These are phyloP conservation scores for Perizoma affinitatum DNA, from an alignment of 2,888 invertebrate species.

Conservation along the genomic window DNA sequence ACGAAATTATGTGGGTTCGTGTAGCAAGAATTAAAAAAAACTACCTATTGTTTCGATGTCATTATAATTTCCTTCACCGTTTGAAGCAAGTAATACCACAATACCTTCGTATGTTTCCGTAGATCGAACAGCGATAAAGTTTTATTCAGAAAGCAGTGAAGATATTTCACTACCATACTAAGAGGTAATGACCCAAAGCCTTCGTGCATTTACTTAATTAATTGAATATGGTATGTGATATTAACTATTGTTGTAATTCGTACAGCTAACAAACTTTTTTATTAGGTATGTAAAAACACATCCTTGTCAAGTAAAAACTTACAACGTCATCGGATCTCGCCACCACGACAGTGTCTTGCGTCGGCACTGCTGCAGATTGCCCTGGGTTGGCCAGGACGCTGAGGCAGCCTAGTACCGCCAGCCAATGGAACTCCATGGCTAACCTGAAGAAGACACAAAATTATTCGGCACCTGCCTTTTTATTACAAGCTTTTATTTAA, in stretches of 20 bases:
- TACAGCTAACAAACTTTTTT: too few relatives aligned
- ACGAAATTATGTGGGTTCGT: too few relatives aligned
- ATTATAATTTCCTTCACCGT: neutral
- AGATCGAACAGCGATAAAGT: neutral
- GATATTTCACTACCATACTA: too few relatives aligned
- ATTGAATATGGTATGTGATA: too few relatives aligned
- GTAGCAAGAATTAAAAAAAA: neutral
- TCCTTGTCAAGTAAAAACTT: slow-evolving; percentile 16
- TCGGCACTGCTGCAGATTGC: slow-evolving; percentile 57
- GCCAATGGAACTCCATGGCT: slow-evolving; percentile 45
- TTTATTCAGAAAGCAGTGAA: too few relatives aligned
- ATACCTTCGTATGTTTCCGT: neutral
- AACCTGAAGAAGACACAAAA: slow-evolving; percentile 28
- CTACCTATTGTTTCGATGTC: neutral
- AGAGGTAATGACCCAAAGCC: too few relatives aligned
- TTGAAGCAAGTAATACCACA: slow-evolving; percentile 6
- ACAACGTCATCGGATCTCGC: slow-evolving; percentile 55
- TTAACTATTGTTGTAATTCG: too few relatives aligned
- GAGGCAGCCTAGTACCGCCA: slow-evolving; percentile 50
- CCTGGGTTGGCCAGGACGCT: slow-evolving; percentile 46
- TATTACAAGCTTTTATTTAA: too few relatives aligned
- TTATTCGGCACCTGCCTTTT: neutral
- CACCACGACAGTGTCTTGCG: slow-evolving; percentile 67
- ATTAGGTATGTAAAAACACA: too few relatives aligned
- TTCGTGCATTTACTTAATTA: too few relatives aligned